Conservation (phyloP, 2,797 vertebrate species). For the Miichthys miiuy region DNA sequence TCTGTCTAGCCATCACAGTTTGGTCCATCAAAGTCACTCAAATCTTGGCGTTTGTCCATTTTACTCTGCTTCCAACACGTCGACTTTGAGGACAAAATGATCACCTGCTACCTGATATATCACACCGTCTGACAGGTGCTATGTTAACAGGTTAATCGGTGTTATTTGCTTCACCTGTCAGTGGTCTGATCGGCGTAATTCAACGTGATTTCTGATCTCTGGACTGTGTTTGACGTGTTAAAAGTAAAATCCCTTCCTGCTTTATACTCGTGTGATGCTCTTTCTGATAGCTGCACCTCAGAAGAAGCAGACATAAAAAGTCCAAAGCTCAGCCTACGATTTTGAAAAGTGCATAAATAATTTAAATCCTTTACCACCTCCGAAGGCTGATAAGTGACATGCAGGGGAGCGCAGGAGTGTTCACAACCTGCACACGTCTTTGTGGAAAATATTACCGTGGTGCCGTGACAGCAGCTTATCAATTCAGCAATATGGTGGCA, state of each 20-base stretch:
- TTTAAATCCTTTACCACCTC: conserved; percentile 36
- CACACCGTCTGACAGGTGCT: no score
- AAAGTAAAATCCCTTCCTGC: background rate
- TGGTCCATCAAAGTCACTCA: no score
- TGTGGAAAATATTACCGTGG: conserved; percentile 16
- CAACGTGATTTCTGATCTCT: background rate
- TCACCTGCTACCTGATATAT: no score
- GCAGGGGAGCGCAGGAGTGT: conserved; percentile 6
- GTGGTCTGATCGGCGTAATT: background rate
- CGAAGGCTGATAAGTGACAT: conserved; percentile 29
- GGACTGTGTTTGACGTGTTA: background rate
- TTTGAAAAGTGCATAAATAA: conserved; percentile 35
- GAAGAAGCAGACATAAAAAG: conserved; percentile 22
- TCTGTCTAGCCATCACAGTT: no score
- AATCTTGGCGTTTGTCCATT: no score
- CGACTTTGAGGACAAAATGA: no score
- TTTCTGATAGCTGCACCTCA: background rate
- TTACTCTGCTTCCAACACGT: no score
- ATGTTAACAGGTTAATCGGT: no score
- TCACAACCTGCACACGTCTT: conserved; percentile 20
- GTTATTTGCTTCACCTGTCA: no score
- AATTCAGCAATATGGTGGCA: conserved; percentile 10
- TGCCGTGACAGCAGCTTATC: conserved; percentile 4
- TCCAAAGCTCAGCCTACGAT: conserved; percentile 5
- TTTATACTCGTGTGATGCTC: background rate